Evolutionary conservation across 2,888 invertebrate species (phyloP), one percentile per base, ranked within the genome.

Genomic region (Hoplodrina blanda): DNA sequence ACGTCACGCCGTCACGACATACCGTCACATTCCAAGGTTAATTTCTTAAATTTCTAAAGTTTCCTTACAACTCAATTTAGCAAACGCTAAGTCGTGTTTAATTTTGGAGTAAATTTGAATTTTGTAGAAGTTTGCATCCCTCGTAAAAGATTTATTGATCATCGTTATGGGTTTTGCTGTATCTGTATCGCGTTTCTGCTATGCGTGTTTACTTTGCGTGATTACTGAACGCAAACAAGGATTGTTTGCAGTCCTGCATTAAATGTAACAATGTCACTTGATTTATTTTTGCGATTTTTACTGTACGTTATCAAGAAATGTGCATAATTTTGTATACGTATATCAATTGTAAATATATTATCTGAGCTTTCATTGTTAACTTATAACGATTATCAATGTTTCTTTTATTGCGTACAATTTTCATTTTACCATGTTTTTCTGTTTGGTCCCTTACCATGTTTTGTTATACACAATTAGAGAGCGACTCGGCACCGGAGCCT

Each of bases 11-110:
- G 86, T 96, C 96, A 87, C 96, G 97, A 92, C 97, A 97, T 87
- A 97, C 97, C 84, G 97, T 98, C 93, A 97, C 97, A 91, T 97
- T 97, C 91, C 96, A 97, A 97, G 97, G 98, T 98, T 97, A 94
- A 89, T 94, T 89, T 88, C 83, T 84, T 98, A 97, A 93, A 89
- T 94, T 89, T 87, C 79, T 84, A 73, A 84, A 85, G 88, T 87
- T 84, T 73, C 79, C 78, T 73, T 76, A 81, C 66, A 76, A 73
- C 81, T 90, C 70, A 59, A 76, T 81, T 71, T 69, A 76, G 68
- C 41, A 79, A 80, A 70, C 81, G 13, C 57, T 54, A 69, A 66
- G 17, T 66, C 54, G 52, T 86, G 91, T 91, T 94, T 93, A 91
- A 91, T 92, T 92, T 94, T 95, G 95, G 95, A 95, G 94, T 85